Evolutionary conservation across 2,797 vertebrate genomes (phyloP).

Genomic region (Cuniculus paca): DNA sequence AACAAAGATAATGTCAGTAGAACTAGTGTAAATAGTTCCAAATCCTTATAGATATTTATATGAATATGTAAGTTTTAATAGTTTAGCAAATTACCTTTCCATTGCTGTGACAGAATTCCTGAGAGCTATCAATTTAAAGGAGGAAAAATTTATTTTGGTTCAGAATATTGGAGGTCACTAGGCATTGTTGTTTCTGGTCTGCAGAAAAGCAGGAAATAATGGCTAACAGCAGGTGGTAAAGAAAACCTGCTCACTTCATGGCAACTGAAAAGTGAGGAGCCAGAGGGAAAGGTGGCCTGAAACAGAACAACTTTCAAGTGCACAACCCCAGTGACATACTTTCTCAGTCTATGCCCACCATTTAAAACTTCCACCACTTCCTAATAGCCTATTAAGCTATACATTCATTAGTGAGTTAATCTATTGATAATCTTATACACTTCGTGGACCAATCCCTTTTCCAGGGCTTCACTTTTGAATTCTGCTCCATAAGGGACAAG

Average conservation of each 20-base stretch:
- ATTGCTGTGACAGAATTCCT: neutral
- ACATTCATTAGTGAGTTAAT: neutral
- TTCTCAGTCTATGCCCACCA: neutral
- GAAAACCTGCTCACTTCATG: neutral
- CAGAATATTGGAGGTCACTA: neutral
- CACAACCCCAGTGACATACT: neutral
- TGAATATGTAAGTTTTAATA: neutral
- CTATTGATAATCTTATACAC: neutral
- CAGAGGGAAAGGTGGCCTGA: neutral
- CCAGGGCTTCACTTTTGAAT: neutral
- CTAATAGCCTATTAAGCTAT: neutral
- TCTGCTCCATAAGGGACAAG: neutral
- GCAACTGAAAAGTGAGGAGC: too few species aligned
- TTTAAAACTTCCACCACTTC: neutral
- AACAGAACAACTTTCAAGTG: neutral
- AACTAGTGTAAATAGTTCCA: neutral
- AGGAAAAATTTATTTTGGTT: neutral
- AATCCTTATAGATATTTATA: neutral
- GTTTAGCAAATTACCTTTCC: neutral
- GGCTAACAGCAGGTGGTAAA: neutral
- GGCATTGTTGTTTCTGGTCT: neutral
- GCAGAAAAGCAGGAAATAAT: neutral
- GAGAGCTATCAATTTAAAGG: neutral
- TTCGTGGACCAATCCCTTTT: neutral
- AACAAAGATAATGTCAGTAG: neutral